Evolutionary conservation across 2,888 invertebrate genomes (phyloP), one percentile per base, ranked within the genome.

Genomic region (Teleiodes luculella): DNA sequence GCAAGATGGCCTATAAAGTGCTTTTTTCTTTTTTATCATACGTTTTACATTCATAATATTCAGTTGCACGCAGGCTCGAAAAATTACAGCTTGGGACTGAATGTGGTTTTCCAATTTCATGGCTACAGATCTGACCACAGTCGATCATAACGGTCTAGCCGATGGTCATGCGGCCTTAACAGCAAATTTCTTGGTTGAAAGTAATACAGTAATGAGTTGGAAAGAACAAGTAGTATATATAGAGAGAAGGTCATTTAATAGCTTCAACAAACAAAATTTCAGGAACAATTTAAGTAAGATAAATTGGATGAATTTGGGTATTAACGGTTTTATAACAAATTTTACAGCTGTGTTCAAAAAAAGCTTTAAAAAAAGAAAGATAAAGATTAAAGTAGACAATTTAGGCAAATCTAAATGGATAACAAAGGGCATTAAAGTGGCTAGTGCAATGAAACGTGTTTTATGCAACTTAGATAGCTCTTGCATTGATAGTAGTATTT

Each of bases 161-260:
- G n/a, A 56, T 41, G 56, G 56, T 1, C 56, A 56, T 41, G 53
- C 50, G 5, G 53, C 49, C 10, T 13, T 53, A 18, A 8, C 11
- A 4, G n/a, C 18, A 1, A 24, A 14, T n/a, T 13, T 35, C 18
- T 1, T 8, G n/a, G 13, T n/a, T 3, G 35, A 33, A 35, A 5
- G 10, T 10, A 28, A 7, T 10, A 6, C 6, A 10, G 6, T 5
- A n/a, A n/a, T 18, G 24, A 18, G 10, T 7, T 20, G 13, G 11
- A 8, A 1, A 14, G 31, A 28, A 31, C 13, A 1, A 24, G 24
- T 16, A 1, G 8, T 52, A 1, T 36, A 11, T 14, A 16, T 11
- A 2, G 16, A 14, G 10, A 1, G 11, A 8, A 45, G 52, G 10
- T 0, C 5, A 6, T 46, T 46, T 16, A 35, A 14, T 35, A 6